These are phyloP conservation scores for Andrena flavipes DNA, from an alignment of 2,888 invertebrate genomes.

Conservation along the genomic window DNA sequence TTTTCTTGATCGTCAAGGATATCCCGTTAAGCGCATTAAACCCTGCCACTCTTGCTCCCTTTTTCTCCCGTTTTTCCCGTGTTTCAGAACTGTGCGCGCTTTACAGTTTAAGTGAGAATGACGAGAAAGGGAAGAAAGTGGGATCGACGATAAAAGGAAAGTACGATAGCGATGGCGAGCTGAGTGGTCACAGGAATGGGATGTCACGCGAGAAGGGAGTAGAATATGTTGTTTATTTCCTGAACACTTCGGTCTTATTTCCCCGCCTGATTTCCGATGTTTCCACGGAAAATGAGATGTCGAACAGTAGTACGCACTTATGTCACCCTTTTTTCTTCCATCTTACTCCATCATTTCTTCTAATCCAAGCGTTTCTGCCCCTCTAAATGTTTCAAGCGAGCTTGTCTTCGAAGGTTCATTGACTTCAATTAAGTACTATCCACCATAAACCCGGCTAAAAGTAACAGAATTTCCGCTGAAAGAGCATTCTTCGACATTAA, in stretches of 20 bases:
- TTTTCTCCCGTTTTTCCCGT: constrained; percentile 14
- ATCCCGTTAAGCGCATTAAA: constrained; percentile 18
- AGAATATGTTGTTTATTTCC: constrained; percentile 39
- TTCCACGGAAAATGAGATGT: constrained; percentile 7
- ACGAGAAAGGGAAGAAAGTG: constrained; percentile 29
- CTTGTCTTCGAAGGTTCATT: too few species aligned
- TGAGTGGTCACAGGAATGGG: constrained; percentile 30
- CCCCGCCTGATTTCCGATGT: constrained; percentile 30
- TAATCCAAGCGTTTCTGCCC: not conserved
- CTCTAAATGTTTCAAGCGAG: too few species aligned
- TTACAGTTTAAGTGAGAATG: constrained; percentile 44
- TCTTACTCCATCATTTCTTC: not conserved
- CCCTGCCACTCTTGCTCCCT: not conserved
- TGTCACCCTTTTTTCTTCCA: too few species aligned
- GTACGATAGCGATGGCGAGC: constrained; percentile 16
- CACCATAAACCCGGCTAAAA: not conserved
- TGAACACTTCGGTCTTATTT: constrained; percentile 7
- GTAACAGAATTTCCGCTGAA: not conserved
- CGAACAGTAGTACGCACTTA: constrained; percentile 46
- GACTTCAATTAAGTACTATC: too few species aligned
- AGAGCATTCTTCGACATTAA: constrained; percentile 2
- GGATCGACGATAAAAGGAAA: constrained; percentile 29
- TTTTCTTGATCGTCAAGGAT: not conserved
- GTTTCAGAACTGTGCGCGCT: constrained; percentile 20
- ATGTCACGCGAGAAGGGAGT: constrained; percentile 16